Base-by-base conservation (phyloP, 2,113 vertebrate genomes). In the Climacteris rufus region DNA sequence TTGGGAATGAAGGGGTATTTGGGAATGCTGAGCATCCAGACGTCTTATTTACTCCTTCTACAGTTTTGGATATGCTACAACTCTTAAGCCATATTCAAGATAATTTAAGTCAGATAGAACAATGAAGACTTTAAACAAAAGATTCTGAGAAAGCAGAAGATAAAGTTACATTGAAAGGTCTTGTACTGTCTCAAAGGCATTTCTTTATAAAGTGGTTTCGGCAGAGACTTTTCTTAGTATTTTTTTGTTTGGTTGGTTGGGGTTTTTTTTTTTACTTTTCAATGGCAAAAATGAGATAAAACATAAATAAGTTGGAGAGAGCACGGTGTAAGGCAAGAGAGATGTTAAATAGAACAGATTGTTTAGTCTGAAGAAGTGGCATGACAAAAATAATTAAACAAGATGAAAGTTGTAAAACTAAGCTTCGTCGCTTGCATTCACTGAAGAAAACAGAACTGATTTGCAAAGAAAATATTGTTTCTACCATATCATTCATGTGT, bases 391-490 rank as follows among this genome's bases (percentile, higher is more conserved):
- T 64, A 91, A 75, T 89, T 91, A 68, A 83, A 59, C 16, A 81
- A 66, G 56, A 23, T 28, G 31, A 71, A 91, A 63, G 53, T 75
- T 93, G 42, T 75, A 87, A 78, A 93, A 87, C 27, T 80, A 60
- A 87, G 45, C 40, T 84, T 84, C 49, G 19, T 57, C 0, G 0
- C 25, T 82, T 87, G 49, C 8, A 2, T 75, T 92, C 61, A 69
- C 33, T 53, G 65, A 76, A 56, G 56, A 87, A 90, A 91, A 70
- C 25, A 88, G 33, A 81, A 71, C 5, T 8, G n/a, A 59, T 49
- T 81, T 82, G 31, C 52, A 60, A 89, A 83, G 54, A 65, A 84
- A 94, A 76, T 89, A 54, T 65, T 83, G 39, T 94, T 94, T 92
- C 69, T 71, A 14, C 40, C 13, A 0, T 72, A 60, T 40, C n/a